phyloP scores from a whole-genome alignment of 2,888 invertebrate species.

The Chalcis sispes region DNA sequence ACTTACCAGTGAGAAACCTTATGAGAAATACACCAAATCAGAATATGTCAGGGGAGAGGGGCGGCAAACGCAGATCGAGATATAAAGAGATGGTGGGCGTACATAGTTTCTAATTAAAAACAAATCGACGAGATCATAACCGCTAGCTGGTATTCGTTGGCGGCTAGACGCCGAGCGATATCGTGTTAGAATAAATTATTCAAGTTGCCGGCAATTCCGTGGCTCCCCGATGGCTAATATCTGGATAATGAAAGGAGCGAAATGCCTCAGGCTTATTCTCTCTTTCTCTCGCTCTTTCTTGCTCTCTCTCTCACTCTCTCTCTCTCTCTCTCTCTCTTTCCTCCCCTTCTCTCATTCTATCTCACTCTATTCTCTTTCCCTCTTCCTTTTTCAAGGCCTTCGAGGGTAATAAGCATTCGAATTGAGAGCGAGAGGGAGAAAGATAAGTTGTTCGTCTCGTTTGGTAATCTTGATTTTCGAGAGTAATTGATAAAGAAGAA shows the following conservation, averaged over 20 bases:
- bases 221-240: slow-evolving; percentile 75
- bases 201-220: slow-evolving; percentile 74
- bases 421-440: slow-evolving; percentile 56
- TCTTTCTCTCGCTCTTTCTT: slow-evolving; percentile 5
- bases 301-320: slow-evolving; percentile 51
- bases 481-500: slow-evolving; percentile 73
- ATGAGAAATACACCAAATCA: too few species aligned
- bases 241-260: slow-evolving; percentile 72
- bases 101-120: slow-evolving; percentile 68
- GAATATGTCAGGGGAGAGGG: too few species aligned
- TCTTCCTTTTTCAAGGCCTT: not conserved
- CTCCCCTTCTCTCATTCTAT: too few species aligned
- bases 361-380: too few species aligned
- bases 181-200: slow-evolving; percentile 75
- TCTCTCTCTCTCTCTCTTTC: slow-evolving; percentile 10
- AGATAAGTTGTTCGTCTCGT: slow-evolving; percentile 34
- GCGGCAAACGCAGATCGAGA: not conserved
- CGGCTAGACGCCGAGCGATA: slow-evolving; percentile 60
- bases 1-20: too few species aligned
- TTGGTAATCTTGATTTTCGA: slow-evolving; percentile 42
- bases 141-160: slow-evolving; percentile 61
- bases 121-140: slow-evolving; percentile 68
- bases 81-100: too few species aligned
- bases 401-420: slow-evolving; percentile 57
- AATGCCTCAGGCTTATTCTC: slow-evolving; percentile 57